Evolutionary conservation across 1,140 invertebrate genomes (phyloP).

Genomic region (Ceratina australensis): DNA sequence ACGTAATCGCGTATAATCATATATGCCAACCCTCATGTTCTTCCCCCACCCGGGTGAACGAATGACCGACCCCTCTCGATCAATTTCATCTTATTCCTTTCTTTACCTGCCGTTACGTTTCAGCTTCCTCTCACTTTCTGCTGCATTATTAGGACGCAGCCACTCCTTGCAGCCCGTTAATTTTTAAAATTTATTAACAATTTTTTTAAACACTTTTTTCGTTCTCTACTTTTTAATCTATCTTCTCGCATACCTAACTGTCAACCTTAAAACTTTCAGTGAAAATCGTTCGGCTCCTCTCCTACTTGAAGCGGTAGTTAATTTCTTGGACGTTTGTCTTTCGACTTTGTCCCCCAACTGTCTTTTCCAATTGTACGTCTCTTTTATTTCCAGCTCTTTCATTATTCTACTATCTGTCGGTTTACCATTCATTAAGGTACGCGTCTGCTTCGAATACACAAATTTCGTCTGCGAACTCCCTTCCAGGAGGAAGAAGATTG

Average conservation of each 20-base stretch:
- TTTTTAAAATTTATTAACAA: constrained; percentile 18
- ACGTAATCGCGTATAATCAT: constrained; percentile 69
- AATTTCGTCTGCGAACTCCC: not conserved
- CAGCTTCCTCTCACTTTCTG: constrained; percentile 22
- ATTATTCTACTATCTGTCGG: not conserved
- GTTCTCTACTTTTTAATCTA: not conserved
- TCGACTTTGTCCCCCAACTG: not conserved
- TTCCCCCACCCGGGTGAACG: not conserved
- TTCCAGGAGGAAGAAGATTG: no score
- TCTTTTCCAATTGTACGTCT: no score
- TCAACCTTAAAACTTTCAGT: constrained; percentile 8
- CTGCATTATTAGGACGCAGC: constrained; percentile 14
- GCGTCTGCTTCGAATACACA: not conserved
- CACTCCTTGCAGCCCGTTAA: not conserved
- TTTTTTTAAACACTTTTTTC: constrained; percentile 12
- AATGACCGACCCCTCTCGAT: not conserved
- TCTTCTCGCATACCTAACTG: constrained; percentile 16
- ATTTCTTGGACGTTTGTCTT: constrained; percentile 35
- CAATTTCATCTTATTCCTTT: not conserved
- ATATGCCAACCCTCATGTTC: constrained; percentile 51
- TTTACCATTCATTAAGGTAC: not conserved
- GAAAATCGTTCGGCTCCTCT: not conserved
- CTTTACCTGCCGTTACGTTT: constrained; percentile 7
- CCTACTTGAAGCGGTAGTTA: not conserved
- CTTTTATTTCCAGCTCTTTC: not conserved